phyloP scores from a whole-genome alignment of 1,140 invertebrate species.

The Drosophila pallidifrons region DNA sequence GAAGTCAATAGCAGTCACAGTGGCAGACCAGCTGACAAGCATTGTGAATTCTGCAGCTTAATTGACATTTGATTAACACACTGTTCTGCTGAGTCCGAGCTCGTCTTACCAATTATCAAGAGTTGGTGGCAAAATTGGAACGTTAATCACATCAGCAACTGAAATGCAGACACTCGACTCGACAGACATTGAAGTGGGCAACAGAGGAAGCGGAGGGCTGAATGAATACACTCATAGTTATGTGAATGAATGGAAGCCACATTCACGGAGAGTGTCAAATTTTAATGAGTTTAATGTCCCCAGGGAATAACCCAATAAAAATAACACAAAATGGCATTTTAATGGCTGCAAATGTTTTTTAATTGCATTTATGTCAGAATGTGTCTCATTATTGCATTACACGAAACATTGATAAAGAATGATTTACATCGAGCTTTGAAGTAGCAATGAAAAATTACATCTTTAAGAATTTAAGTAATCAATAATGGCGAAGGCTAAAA shows the following conservation, averaged over 20 bases:
- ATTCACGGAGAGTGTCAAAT: constrained; percentile 46
- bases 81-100: constrained; percentile 25
- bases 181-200: constrained; percentile 33
- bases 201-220: not conserved
- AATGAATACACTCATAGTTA: not conserved
- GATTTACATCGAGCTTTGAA: not conserved
- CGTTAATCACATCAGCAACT: constrained; percentile 60
- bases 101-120: not conserved
- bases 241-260: not conserved
- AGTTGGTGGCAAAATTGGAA: constrained; percentile 8
- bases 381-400: constrained; percentile 22
- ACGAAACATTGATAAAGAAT: constrained; percentile 13
- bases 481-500: not conserved
- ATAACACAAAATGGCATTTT: constrained; percentile 66
- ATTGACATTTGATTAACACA: constrained; percentile 78
- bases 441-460: not conserved
- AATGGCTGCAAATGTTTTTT: constrained; percentile 76
- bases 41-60: constrained; percentile 61
- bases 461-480: constrained; percentile 8
- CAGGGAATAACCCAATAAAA: constrained; percentile 57
- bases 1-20: constrained; percentile 11
- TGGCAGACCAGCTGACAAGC: constrained; percentile 32
- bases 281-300: constrained; percentile 74
- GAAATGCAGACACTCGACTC: constrained; percentile 24
- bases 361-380: constrained; percentile 68